These are phyloP conservation scores for Microctonus brassicae DNA, from an alignment of 2,888 invertebrate genomes.

Conservation along the genomic window DNA sequence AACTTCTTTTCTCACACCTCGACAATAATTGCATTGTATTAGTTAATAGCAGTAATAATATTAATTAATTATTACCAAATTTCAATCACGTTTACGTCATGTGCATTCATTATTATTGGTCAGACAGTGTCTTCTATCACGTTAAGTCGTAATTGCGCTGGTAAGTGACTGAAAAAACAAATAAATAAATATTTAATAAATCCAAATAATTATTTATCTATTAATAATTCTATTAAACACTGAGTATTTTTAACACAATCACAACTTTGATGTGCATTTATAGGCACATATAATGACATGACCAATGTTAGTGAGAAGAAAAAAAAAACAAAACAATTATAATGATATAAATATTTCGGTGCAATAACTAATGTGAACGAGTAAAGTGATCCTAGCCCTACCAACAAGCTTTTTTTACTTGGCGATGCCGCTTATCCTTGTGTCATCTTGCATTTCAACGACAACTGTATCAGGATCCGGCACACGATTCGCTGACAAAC, in stretches of 20 bases:
- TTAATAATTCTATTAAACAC: not conserved
- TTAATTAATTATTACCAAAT: slow-evolving; percentile 17
- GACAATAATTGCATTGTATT: not conserved
- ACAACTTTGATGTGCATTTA: slow-evolving; percentile 1
- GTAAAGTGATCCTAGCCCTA: slow-evolving; percentile 67
- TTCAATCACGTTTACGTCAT: slow-evolving; percentile 16
- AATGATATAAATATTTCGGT: slow-evolving; percentile 31
- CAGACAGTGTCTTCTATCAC: slow-evolving; percentile 65
- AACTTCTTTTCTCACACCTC: too few relatives aligned
- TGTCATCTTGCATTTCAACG: slow-evolving; percentile 67
- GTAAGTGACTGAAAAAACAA: slow-evolving; percentile 13
- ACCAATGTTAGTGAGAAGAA: not conserved
- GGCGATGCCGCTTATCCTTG: slow-evolving; percentile 67
- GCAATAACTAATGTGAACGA: slow-evolving; percentile 43
- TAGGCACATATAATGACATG: not conserved
- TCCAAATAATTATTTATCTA: slow-evolving; percentile 27
- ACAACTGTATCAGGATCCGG: slow-evolving; percentile 67
- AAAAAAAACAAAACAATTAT: not conserved
- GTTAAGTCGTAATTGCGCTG: slow-evolving; percentile 49
- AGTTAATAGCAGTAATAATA: too few relatives aligned
- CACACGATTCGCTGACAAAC: slow-evolving; percentile 66
- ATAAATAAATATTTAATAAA: slow-evolving; percentile 36
- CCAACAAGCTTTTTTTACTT: slow-evolving; percentile 69
- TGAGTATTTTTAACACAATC: not conserved
- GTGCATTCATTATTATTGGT: slow-evolving; percentile 46